Conservation (phyloP, 2,113 vertebrate genomes). For the Orthonyx spaldingii region DNA sequence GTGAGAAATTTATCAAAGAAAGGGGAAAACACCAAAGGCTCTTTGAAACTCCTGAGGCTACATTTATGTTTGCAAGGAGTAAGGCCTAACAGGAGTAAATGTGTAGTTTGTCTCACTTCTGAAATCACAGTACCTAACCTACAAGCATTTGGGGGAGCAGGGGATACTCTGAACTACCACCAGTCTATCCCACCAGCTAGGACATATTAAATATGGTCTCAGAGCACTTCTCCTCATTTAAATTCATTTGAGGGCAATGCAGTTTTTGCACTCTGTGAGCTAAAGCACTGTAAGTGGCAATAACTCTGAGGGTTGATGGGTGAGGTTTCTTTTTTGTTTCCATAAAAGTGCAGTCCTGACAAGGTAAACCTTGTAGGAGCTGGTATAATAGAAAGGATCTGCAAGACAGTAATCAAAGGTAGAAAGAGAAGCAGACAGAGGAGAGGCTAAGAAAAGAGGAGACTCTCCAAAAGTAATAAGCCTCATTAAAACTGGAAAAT, state of each 20-base stretch:
- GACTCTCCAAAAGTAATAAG: not conserved
- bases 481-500: slow-evolving; percentile 1
- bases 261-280: not conserved
- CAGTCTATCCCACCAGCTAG: not conserved
- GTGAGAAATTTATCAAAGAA: not conserved
- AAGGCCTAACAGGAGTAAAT: not conserved
- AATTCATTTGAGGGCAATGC: not conserved
- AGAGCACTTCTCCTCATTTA: not conserved
- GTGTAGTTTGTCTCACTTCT: not conserved
- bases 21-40: not conserved
- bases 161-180: not conserved
- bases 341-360: not conserved
- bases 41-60: not conserved
- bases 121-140: not conserved
- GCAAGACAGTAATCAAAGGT: not conserved
- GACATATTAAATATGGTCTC: not conserved
- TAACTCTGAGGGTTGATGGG: not conserved
- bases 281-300: not conserved
- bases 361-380: not conserved
- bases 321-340: not conserved
- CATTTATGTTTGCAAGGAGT: accelerated
- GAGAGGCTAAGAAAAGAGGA: not conserved
- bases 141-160: not conserved
- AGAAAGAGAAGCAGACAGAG: not conserved
- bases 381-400: not conserved